Base-by-base conservation (phyloP, 2,113 vertebrate genomes). In the Neotragus moschatus region DNA sequence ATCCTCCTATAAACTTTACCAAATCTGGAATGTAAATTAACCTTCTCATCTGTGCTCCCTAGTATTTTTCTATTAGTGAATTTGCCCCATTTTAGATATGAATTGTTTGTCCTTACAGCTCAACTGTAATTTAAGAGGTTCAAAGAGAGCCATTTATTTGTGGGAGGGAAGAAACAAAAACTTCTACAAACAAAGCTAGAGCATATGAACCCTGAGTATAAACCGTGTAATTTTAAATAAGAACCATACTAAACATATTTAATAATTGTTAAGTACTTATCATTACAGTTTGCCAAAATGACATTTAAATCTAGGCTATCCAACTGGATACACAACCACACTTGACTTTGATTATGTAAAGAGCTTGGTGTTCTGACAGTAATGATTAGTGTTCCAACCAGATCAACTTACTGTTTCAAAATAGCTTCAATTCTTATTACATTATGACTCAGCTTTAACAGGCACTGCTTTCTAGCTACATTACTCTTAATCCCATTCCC, bases 371-470 rank as follows among this genome's bases (percentile, higher is more conserved):
- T 55, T 55, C 6, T 88, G 66, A 91, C 49, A 43, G 28, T 55
- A 88, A n/a, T 88, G 11, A 56, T 88, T 63, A 96, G 30, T 10
- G 82, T 73, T 73, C 45, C 53, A 87, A 88, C 56, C 39, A 49
- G 21, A 84, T 88, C 56, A 79, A 66, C 15, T 92, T 84, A 92
- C 70, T 84, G 55, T 97, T 88, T 84, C 85, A 92, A 89, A 88
- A 89, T 10, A 66, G 84, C 66, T 75, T 70, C 45, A 81, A 85
- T 49, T 85, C 66, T 93, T 84, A 63, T 45, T 23, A 80, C 39
- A 84, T 17, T 56, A 86, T 30, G 51, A 90, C 39, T 82, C 33
- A 63, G 61, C 30, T 90, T 63, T 73, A 87, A 87, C 4, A 77
- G 61, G 23, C 28, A 87, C 11, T 92, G 36, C 8, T 60, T 95